A percentile compares a stretch with the other conserved stretches of the same genome.
Conservation (phyloP, 2,113 vertebrate genomes). For the Salvelinus namaycush region DNA sequence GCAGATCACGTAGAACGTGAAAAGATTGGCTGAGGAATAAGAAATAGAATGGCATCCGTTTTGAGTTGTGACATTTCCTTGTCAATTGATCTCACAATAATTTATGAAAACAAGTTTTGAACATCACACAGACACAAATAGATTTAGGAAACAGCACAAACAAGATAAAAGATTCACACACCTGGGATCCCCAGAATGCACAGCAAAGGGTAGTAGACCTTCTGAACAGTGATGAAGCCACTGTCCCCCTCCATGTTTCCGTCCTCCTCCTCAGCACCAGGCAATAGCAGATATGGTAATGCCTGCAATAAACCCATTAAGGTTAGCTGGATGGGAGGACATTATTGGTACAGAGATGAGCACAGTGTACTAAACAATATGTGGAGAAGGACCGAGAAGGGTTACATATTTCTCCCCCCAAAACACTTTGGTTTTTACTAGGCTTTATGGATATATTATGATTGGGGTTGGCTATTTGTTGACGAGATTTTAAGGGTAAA, state of each 20-base stretch:
- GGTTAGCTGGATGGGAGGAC: slow-evolving; percentile 14
- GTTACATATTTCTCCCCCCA: background rate
- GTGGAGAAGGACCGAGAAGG: background rate
- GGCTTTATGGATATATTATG: too few species aligned
- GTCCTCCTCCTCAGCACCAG: slow-evolving; percentile 8
- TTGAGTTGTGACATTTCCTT: background rate
- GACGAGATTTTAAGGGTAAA: too few species aligned
- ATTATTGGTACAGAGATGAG: slow-evolving; percentile 9
- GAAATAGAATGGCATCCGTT: background rate
- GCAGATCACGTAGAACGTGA: slow-evolving; percentile 77
- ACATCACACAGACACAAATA: background rate
- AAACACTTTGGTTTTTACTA: too few species aligned
- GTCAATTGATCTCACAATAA: too few species aligned
- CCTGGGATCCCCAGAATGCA: slow-evolving; percentile 77
- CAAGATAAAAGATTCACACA: slow-evolving; percentile 36
- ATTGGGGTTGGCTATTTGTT: too few species aligned
- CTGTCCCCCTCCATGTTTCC: slow-evolving; percentile 64
- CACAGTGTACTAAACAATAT: background rate
- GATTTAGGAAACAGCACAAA: background rate
- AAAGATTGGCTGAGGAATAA: slow-evolving; percentile 70
- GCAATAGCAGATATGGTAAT: slow-evolving; percentile 41
- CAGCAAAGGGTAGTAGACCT: slow-evolving; percentile 76
- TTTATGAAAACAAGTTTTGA: background rate
- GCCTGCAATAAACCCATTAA: slow-evolving; percentile 65
- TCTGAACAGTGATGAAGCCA: slow-evolving; percentile 68